Evolutionary conservation across 2,888 invertebrate genomes (phyloP), one percentile per base, ranked within the genome.

Genomic region (Priapulus caudatus): DNA sequence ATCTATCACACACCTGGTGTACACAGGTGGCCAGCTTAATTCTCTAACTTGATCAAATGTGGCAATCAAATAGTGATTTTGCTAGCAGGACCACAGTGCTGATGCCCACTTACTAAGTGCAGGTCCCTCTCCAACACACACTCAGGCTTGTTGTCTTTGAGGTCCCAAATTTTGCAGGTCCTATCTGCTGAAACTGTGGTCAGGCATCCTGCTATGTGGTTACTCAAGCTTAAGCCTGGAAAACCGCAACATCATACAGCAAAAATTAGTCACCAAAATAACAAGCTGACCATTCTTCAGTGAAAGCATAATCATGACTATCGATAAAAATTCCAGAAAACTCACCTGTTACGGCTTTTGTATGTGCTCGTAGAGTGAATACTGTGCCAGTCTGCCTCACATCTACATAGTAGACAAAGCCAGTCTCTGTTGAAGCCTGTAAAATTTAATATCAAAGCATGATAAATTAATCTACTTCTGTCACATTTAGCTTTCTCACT

Each of bases 141-240:
- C 56, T 58, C 58, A 1, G 75, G 74, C 58, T 61, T 61, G 54
- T 65, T 69, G 50, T 62, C 57, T 10, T 63, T 55, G 22, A 73
- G 64, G 53, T 92, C 89, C 92, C 92, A 93, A 0, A 85, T 79
- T 74, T 89, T 90, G 2, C 90, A 68, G n/a, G 76, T 75, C 56
- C 84, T 84, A 67, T 92, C 91, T 1, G 81, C 79, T 3, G 87
- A 83, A 1, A 82, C 77, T 0, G 88, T 86, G 1, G 87, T 76
- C 65, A 93, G 73, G 47, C 88, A 73, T 2, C 85, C 85, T 1
- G 82, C 81, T 54, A 85, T 80, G 52, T 78, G 75, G 1, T 78
- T 74, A 66, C 86, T 88, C 47, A 87, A 72, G 53, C 80, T 77
- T 23, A 90, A 73, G 23, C 67, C 70, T 66, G 55, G 19, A 60